Conservation (phyloP, 1,140 invertebrate genomes). For the Tetramorium alpestre region DNA sequence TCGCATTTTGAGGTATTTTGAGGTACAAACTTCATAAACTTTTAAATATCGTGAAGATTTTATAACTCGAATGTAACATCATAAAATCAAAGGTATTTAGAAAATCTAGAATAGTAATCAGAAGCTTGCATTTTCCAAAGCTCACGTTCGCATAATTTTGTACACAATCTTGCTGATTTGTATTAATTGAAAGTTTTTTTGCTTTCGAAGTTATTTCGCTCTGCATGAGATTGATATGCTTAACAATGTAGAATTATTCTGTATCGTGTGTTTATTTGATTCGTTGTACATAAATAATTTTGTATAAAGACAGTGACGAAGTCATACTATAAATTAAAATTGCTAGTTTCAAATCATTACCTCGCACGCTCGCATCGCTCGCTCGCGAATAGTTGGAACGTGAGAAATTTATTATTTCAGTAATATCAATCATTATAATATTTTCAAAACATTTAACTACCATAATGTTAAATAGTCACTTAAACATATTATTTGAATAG, state of each 20-base stretch:
- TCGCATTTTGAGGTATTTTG: no score
- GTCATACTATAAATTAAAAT: neutral
- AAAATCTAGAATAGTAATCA: neutral
- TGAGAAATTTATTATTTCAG: conserved; percentile 8
- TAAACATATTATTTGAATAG: neutral
- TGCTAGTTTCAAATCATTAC: neutral
- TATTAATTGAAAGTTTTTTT: neutral
- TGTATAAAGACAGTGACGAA: neutral
- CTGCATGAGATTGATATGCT: neutral
- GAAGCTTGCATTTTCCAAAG: neutral
- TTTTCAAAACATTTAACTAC: neutral
- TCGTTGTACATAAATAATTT: neutral
- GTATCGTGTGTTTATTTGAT: neutral
- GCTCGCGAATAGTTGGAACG: neutral
- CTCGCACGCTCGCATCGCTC: neutral
- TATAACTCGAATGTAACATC: neutral
- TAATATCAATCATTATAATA: neutral
- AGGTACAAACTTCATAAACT: no score
- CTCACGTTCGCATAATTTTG: neutral
- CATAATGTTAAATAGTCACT: neutral
- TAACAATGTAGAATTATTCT: neutral
- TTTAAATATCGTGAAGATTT: neutral
- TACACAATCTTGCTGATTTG: neutral
- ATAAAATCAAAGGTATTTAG: neutral
- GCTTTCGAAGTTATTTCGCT: neutral